Evolutionary conservation across 2,888 invertebrate species (phyloP).

Genomic region (Hirtodrosophila duncani): DNA sequence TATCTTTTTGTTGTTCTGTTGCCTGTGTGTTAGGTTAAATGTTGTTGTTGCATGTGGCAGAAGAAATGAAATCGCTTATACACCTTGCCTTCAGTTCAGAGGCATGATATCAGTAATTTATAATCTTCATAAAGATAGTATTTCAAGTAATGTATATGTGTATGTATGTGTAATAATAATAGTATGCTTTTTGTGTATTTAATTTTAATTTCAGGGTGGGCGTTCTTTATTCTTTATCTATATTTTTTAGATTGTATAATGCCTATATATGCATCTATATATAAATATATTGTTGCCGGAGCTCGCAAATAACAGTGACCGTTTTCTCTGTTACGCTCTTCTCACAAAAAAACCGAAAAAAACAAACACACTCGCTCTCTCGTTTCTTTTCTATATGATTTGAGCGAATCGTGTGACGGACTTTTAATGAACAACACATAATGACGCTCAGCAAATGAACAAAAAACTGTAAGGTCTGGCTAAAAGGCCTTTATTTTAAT

Average conservation of each 20-base stretch:
- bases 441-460: too few relatives aligned
- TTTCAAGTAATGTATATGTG: slow-evolving; percentile 35
- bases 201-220: slow-evolving; percentile 59
- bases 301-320: too few relatives aligned
- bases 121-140: slow-evolving; percentile 21
- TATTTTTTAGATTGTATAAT: slow-evolving; percentile 29
- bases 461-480: too few relatives aligned
- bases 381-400: too few relatives aligned
- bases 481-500: too few relatives aligned
- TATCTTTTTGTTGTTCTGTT: background rate
- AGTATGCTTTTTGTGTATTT: slow-evolving; percentile 25
- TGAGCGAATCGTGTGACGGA: too few relatives aligned
- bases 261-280: slow-evolving; percentile 20
- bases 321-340: too few relatives aligned
- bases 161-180: slow-evolving; percentile 34
- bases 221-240: slow-evolving; percentile 36
- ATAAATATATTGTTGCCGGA: too few relatives aligned
- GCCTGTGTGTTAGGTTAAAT: background rate
- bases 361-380: too few relatives aligned
- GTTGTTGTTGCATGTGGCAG: background rate
- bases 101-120: slow-evolving; percentile 6
- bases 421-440: too few relatives aligned
- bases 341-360: too few relatives aligned
- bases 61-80: background rate
- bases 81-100: background rate